Conservation (phyloP, 2,888 invertebrate genomes). For the Beris chalybata region DNA sequence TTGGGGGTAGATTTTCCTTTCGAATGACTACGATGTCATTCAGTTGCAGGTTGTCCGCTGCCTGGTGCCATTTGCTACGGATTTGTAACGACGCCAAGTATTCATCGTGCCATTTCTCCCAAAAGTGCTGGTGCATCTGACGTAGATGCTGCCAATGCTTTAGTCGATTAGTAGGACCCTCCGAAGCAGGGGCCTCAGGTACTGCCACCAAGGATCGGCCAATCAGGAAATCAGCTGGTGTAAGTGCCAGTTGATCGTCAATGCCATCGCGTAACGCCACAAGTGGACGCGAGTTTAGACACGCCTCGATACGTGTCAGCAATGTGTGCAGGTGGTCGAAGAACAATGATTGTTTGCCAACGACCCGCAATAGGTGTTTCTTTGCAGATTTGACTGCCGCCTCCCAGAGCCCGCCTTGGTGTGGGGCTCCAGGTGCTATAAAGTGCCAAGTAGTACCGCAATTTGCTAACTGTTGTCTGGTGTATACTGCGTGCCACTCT, state of each 20-base stretch:
- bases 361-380: conserved; percentile 41
- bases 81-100: conserved; percentile 28
- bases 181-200: conserved; percentile 42
- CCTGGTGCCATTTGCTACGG: conserved; percentile 25
- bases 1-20: conserved; percentile 42
- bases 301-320: conserved; percentile 42
- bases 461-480: neutral
- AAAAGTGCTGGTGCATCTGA: conserved; percentile 33
- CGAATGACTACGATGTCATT: conserved; percentile 43
- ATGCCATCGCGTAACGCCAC: conserved; percentile 34
- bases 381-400: conserved; percentile 45
- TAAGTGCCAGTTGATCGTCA: conserved; percentile 34
- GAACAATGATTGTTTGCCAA: conserved; percentile 33
- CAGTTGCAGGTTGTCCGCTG: conserved; percentile 25
- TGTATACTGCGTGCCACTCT: neutral
- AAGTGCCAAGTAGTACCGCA: conserved; percentile 43
- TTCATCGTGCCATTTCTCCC: conserved; percentile 34
- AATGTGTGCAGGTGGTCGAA: conserved; percentile 43
- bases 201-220: conserved; percentile 27
- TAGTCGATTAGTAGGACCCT: conserved; percentile 36
- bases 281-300: conserved; percentile 43
- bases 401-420: conserved; percentile 38
- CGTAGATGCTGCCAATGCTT: conserved; percentile 43
- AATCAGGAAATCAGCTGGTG: conserved; percentile 36
- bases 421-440: conserved; percentile 44